Evolutionary conservation across 1,140 invertebrate species (phyloP).

Genomic region (Wasmannia auropunctata): DNA sequence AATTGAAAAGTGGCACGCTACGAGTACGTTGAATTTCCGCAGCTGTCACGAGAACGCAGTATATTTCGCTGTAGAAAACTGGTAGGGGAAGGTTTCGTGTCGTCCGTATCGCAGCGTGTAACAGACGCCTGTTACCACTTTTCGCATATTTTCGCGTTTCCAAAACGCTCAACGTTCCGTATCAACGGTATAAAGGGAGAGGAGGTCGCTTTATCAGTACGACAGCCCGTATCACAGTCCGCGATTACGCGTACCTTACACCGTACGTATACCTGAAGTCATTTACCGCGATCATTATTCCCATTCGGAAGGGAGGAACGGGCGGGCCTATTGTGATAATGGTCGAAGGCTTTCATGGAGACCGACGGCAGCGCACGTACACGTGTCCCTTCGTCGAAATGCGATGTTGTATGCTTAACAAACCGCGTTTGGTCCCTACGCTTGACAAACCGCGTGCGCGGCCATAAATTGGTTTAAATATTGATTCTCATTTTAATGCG

Average conservation of each 20-base stretch:
- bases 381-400: constrained; percentile 46
- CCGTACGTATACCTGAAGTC: constrained; percentile 21
- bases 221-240: background rate
- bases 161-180: background rate
- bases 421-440: constrained; percentile 29
- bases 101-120: constrained; percentile 7
- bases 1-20: constrained; percentile 29
- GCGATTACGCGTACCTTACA: constrained; percentile 21
- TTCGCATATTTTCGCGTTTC: constrained; percentile 36
- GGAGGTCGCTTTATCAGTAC: background rate
- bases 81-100: constrained; percentile 10
- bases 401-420: constrained; percentile 52
- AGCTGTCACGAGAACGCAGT: constrained; percentile 16
- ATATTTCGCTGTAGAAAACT: background rate
- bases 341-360: constrained; percentile 22
- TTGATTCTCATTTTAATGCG: constrained; percentile 60
- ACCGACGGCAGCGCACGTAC: constrained; percentile 32
- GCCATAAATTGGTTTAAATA: constrained; percentile 57
- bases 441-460: constrained; percentile 25
- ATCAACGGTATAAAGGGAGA: background rate
- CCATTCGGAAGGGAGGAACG: constrained; percentile 22
- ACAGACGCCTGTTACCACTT: constrained; percentile 27
- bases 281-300: constrained; percentile 49
- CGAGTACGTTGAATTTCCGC: constrained; percentile 49
- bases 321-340: constrained; percentile 49